Evolutionary conservation across 2,888 invertebrate genomes (phyloP), one percentile per base, ranked within the genome.

Genomic region (Proisotoma minuta): DNA sequence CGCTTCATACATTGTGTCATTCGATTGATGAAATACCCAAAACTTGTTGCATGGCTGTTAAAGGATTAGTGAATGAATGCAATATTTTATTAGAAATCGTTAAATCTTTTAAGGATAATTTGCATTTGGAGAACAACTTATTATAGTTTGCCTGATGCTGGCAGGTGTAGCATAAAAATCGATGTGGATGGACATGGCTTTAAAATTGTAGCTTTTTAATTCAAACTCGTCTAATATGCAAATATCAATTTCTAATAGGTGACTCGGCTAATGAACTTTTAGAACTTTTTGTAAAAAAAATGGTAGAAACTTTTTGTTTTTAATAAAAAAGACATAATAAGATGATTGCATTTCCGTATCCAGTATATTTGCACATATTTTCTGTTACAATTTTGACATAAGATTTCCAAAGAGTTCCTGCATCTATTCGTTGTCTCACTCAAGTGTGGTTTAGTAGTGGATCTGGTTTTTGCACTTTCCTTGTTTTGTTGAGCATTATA

Each of bases 381-480:
- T n/a, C n/a, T n/a, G n/a, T n/a, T n/a, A 10, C 34, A 34, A 34
- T 34, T 34, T 15, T 15, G 34, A 8, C 34, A 8, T 34, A 34
- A 34, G 34, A 10, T 10, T 34, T 34, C 8, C 34, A 34, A 34
- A 43, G 43, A 43, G 43, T 43, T 43, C 20, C 10, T 43, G 43
- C 43, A 5, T 5, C 10, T 12, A 43, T n/a, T n/a, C n/a, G n/a
- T n/a, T n/a, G n/a, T n/a, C n/a, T n/a, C n/a, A n/a, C n/a, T n/a
- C n/a, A n/a, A n/a, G n/a, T n/a, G n/a, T n/a, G n/a, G n/a, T n/a
- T n/a, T n/a, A n/a, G n/a, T n/a, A 51, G 4, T 5, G 62, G 63
- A 63, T 39, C 63, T 59, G 62, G 63, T 65, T 69, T 69, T 66
- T 39, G 68, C 70, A 70, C 71, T 73, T 72, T 70, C 68, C 69